These are phyloP conservation scores for Drosophila tripunctata DNA, from an alignment of 2,888 invertebrate species.

Conservation along the genomic window DNA sequence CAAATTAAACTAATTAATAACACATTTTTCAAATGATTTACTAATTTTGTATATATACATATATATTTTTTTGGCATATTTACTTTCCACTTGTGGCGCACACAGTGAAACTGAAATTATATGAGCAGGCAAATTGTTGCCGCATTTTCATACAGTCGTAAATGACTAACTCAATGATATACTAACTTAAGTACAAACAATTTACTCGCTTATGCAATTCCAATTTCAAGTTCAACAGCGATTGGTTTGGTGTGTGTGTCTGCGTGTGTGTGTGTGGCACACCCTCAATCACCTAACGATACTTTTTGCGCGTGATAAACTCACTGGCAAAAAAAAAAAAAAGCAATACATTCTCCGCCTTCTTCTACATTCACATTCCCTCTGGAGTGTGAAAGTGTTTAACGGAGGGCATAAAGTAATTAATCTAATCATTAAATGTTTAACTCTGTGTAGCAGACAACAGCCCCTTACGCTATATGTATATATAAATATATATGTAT, in stretches of 20 bases:
- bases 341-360: background rate
- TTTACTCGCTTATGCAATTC: constrained; percentile 46
- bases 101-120: constrained; percentile 14
- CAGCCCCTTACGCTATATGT: background rate
- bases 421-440: constrained; percentile 17
- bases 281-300: constrained; percentile 31
- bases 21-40: constrained; percentile 59
- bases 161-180: constrained; percentile 15
- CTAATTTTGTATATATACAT: constrained; percentile 25
- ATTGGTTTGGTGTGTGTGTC: background rate
- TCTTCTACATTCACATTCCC: background rate
- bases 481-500: background rate
- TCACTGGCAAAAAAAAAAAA: too few species aligned
- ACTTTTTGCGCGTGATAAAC: constrained; percentile 24
- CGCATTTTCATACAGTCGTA: constrained; percentile 30
- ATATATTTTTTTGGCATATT: constrained; percentile 20
- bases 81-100: constrained; percentile 10
- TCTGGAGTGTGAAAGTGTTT: background rate
- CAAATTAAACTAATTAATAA: constrained; percentile 72
- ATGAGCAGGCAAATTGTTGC: constrained; percentile 17
- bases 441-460: constrained; percentile 1
- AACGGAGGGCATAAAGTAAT: constrained; percentile 3
- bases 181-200: constrained; percentile 23
- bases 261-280: constrained; percentile 21
- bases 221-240: constrained; percentile 48